These are phyloP conservation scores for Vimba vimba DNA, from an alignment of 2,113 vertebrate species.

Conservation along the genomic window DNA sequence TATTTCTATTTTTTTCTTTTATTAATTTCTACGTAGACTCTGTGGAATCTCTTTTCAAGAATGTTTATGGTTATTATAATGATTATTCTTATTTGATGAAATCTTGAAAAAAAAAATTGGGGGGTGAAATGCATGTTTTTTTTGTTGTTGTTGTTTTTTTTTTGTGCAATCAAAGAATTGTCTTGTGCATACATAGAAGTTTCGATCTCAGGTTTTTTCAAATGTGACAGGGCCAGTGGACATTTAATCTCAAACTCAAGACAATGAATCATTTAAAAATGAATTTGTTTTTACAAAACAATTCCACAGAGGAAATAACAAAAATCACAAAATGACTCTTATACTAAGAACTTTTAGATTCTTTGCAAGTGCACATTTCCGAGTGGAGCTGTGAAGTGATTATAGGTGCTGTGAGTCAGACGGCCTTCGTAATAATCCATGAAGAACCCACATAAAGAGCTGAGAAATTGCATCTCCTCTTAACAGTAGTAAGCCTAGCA, in stretches of 20 bases:
- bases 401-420: conserved; percentile 32
- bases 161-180: too few species aligned
- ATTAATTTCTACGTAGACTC: too few species aligned
- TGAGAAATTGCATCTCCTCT: conserved; percentile 34
- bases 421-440: conserved; percentile 30
- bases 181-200: background rate
- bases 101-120: too few species aligned
- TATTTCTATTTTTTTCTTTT: too few species aligned
- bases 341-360: conserved; percentile 41
- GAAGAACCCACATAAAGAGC: conserved; percentile 35
- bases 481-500: conserved; percentile 21
- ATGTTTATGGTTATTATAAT: background rate
- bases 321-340: conserved; percentile 36
- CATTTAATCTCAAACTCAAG: background rate
- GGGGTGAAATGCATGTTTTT: background rate
- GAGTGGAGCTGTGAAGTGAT: conserved; percentile 38
- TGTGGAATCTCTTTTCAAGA: too few species aligned
- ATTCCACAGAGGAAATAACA: conserved; percentile 37
- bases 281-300: background rate
- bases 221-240: background rate
- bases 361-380: conserved; percentile 35
- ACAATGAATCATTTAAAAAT: too few species aligned
- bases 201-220: background rate
- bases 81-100: background rate
- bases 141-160: too few species aligned